phyloP scores from a whole-genome alignment of 2,113 vertebrate genomes.

The Xenopus tropicalis region DNA sequence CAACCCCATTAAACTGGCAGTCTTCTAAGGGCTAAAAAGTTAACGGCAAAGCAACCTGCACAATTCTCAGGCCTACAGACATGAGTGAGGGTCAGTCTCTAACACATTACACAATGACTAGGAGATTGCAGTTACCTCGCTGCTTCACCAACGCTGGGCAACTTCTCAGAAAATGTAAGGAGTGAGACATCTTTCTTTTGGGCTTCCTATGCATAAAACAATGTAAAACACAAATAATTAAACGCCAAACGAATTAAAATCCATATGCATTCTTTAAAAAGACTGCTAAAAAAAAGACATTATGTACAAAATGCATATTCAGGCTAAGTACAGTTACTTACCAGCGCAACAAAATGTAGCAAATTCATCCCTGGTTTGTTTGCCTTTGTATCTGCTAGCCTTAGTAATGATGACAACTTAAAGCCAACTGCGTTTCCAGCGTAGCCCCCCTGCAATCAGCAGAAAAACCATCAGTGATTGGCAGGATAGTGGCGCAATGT shows the following conservation, averaged over 20 bases:
- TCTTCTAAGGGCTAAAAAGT: too few relatives aligned
- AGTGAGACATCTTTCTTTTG: slow-evolving; percentile 89
- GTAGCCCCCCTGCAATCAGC: slow-evolving; percentile 82
- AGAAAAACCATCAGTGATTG: neutral
- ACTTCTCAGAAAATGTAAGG: slow-evolving; percentile 85
- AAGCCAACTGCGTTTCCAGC: slow-evolving; percentile 97
- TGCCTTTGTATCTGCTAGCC: slow-evolving; percentile 92
- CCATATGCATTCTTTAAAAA: too few relatives aligned
- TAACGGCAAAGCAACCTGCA: too few relatives aligned
- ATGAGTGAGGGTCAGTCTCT: too few relatives aligned
- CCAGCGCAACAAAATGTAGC: slow-evolving; percentile 95
- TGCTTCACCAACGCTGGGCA: slow-evolving; percentile 82
- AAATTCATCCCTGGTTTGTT: slow-evolving; percentile 98
- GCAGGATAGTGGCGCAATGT: neutral
- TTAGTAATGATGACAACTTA: slow-evolving; percentile 93
- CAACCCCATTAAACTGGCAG: too few relatives aligned
- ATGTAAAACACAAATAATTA: neutral
- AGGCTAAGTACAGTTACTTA: slow-evolving; percentile 51
- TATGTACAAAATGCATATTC: too few relatives aligned
- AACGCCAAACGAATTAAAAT: too few relatives aligned
- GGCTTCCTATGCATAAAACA: slow-evolving; percentile 77
- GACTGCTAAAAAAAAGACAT: too few relatives aligned
- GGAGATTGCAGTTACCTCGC: slow-evolving; percentile 68
- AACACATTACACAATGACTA: neutral
- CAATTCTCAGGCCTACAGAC: too few relatives aligned